Conservation (phyloP, 1,140 invertebrate genomes). For the Halotydeus destructor region DNA sequence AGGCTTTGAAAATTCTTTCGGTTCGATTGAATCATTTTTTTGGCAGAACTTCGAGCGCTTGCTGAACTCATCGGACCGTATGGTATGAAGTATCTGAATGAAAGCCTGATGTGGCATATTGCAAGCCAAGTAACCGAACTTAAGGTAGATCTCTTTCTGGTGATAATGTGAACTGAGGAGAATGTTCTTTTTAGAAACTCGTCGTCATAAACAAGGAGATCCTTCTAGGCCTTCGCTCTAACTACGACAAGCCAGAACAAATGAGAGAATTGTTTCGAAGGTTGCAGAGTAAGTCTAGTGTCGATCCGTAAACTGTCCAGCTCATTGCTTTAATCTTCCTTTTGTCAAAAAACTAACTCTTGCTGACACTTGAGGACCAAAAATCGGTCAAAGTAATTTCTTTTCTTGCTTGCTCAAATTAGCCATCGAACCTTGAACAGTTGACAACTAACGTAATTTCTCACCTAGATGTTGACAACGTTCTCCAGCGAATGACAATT, state of each 20-base stretch:
- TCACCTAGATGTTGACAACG: slow-evolving; percentile 56
- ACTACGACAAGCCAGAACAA: slow-evolving; percentile 90
- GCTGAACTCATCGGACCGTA: slow-evolving; percentile 97
- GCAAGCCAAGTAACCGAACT: slow-evolving; percentile 91
- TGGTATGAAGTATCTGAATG: slow-evolving; percentile 89
- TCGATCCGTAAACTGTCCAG: background rate
- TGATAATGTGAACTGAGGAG: background rate
- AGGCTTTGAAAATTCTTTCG: background rate
- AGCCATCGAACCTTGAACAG: slow-evolving; percentile 7
- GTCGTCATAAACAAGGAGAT: slow-evolving; percentile 81
- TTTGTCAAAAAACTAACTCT: slow-evolving; percentile 9
- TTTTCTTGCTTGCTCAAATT: slow-evolving; percentile 9
- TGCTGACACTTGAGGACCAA: slow-evolving; percentile 16
- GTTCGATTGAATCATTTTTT: slow-evolving; percentile 3
- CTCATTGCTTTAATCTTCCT: slow-evolving; percentile 3
- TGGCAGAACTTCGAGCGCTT: slow-evolving; percentile 62
- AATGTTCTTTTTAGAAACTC: slow-evolving; percentile 37
- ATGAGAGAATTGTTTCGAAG: slow-evolving; percentile 93
- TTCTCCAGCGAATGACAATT: slow-evolving; percentile 87
- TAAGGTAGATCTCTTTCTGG: slow-evolving; percentile 31
- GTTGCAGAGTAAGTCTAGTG: slow-evolving; percentile 36
- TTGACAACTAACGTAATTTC: slow-evolving; percentile 2
- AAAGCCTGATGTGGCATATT: slow-evolving; percentile 94
- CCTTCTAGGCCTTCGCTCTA: slow-evolving; percentile 65
- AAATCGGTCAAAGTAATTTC: slow-evolving; percentile 25